These are phyloP conservation scores for Parnassius orleans DNA, from an alignment of 2,888 invertebrate species.

Conservation along the genomic window DNA sequence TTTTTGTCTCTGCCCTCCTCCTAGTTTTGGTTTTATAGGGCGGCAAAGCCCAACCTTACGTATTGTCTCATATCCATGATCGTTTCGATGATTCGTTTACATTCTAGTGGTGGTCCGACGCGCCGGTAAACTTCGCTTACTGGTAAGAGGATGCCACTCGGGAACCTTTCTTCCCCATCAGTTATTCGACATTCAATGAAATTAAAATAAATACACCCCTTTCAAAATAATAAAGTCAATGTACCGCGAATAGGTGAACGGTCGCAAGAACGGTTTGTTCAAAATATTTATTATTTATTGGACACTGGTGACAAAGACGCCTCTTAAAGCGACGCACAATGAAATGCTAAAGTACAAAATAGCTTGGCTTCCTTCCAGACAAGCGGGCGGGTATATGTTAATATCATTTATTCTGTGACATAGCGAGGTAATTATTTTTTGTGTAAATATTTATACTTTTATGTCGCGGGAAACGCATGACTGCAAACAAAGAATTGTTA, in stretches of 20 bases:
- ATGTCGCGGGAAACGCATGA: background rate
- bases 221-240: background rate
- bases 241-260: background rate
- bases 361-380: background rate
- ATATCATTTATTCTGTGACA: background rate
- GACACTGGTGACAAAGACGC: background rate
- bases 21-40: too few species aligned
- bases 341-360: background rate
- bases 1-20: too few species aligned
- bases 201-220: background rate
- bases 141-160: too few species aligned
- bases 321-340: background rate
- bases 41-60: too few species aligned
- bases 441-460: constrained; percentile 1
- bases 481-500: too few species aligned
- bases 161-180: too few species aligned
- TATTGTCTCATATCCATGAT: too few species aligned
- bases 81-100: too few species aligned
- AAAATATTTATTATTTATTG: constrained; percentile 1
- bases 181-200: too few species aligned
- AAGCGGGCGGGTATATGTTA: too few species aligned
- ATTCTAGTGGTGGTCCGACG: too few species aligned
- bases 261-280: background rate
- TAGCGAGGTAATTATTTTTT: background rate
- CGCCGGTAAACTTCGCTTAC: too few species aligned